Percentiles rank a stretch among this genome's conserved stretches.
These are phyloP conservation scores for Gorsachius goisagi DNA, from an alignment of 2,113 vertebrate genomes.

Conservation along the genomic window DNA sequence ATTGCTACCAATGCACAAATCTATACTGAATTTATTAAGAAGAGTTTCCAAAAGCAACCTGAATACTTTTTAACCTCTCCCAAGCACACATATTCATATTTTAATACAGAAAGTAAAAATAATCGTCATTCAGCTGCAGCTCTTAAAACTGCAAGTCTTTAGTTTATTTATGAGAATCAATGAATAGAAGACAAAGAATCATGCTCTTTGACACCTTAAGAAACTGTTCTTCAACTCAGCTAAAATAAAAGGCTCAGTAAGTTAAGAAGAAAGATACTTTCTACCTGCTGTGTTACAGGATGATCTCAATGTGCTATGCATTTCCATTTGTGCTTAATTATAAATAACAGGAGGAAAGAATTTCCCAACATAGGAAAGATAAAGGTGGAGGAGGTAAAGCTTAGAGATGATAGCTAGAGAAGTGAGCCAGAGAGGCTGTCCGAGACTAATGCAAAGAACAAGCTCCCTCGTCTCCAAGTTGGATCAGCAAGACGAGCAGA, in stretches of 20 bases:
- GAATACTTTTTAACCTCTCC: neutral
- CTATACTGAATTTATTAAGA: neutral
- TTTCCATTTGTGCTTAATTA: neutral
- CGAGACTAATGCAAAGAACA: neutral
- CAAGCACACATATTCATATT: neutral
- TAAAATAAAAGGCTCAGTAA: neutral
- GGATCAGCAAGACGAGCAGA: neutral
- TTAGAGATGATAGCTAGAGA: neutral
- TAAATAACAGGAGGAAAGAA: neutral
- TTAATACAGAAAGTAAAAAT: neutral
- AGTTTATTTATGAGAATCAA: neutral
- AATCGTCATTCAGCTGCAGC: neutral
- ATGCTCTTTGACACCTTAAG: neutral
- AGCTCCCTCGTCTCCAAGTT: neutral
- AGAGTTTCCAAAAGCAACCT: neutral
- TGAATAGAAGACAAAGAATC: neutral
- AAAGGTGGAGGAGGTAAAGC: neutral
- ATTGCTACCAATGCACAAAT: neutral
- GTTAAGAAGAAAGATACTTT: neutral
- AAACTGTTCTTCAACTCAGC: neutral
- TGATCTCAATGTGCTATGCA: neutral
- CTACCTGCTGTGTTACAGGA: neutral
- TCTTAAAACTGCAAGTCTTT: neutral
- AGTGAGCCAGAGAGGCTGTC: neutral
- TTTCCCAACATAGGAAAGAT: neutral